phyloP scores from a whole-genome alignment of 2,113 vertebrate genomes.

The Oxygymnocypris stewartii region DNA sequence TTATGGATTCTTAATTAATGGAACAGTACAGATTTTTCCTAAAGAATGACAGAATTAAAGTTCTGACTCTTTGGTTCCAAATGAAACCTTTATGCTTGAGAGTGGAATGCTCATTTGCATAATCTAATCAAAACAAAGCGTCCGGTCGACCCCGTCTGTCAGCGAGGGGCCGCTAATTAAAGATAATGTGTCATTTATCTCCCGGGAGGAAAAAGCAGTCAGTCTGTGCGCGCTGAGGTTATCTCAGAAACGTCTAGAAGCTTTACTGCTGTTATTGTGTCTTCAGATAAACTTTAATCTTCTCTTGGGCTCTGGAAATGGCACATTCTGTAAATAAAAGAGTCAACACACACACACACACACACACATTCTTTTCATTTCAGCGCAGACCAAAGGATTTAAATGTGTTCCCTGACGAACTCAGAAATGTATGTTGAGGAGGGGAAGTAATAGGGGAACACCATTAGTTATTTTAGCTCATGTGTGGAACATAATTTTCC shows the following conservation, averaged over 20 bases:
- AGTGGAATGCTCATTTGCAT: constrained; percentile 40
- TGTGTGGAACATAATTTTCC: constrained; percentile 24
- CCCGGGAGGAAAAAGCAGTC: constrained; percentile 25
- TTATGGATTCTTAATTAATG: not conserved
- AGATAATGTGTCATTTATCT: constrained; percentile 42
- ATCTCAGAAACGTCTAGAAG: constrained; percentile 32
- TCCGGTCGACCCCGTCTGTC: constrained; percentile 30
- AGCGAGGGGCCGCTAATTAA: constrained; percentile 46
- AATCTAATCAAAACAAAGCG: constrained; percentile 42
- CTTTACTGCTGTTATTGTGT: constrained; percentile 43
- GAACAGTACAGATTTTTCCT: not conserved
- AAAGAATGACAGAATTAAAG: not conserved
- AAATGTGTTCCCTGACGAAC: not conserved
- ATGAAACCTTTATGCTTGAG: not conserved
- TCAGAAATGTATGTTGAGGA: not conserved
- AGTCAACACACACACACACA: not conserved
- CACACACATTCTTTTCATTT: not conserved
- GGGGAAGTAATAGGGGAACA: not conserved
- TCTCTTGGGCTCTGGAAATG: constrained; percentile 25
- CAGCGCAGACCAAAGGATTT: not conserved
- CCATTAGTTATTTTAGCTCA: constrained; percentile 33
- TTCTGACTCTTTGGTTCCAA: not conserved
- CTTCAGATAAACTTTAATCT: constrained; percentile 29
- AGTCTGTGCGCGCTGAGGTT: constrained; percentile 25
- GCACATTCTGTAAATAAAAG: constrained; percentile 29